Evolutionary conservation across 2,888 invertebrate genomes (phyloP).

Genomic region (Sipha maydis): DNA sequence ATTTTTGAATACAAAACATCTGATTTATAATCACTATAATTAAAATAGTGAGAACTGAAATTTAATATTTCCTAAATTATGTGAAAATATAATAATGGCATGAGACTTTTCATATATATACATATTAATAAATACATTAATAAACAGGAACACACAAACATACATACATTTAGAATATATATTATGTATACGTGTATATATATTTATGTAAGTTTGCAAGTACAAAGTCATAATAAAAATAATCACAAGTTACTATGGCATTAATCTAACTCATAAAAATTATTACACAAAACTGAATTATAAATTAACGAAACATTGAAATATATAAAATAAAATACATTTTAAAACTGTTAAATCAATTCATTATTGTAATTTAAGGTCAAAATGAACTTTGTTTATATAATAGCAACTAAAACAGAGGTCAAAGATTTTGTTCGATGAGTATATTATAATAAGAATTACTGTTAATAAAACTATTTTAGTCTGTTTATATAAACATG

Average conservation of each 20-base stretch:
- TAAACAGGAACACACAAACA: too few relatives aligned
- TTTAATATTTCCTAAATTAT: neutral
- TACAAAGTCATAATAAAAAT: neutral
- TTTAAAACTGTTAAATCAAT: constrained; percentile 16
- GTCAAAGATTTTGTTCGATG: constrained; percentile 31
- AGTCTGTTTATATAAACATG: neutral
- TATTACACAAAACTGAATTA: neutral
- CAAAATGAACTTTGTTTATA: neutral
- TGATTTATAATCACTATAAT: constrained; percentile 4
- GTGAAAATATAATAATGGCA: neutral
- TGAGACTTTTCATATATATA: neutral
- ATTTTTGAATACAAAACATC: constrained; percentile 40
- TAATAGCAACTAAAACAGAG: constrained; percentile 6
- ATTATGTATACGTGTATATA: neutral
- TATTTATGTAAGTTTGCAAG: neutral
- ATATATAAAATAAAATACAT: constrained; percentile 10
- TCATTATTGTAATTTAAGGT: constrained; percentile 5
- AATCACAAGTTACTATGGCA: neutral
- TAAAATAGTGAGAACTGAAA: constrained; percentile 11
- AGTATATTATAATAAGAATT: neutral
- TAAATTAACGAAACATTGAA: neutral
- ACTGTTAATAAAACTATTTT: neutral
- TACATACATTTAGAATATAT: neutral
- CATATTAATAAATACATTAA: neutral
- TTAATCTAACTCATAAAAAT: neutral